Base-by-base conservation (phyloP, 1,140 invertebrate genomes). In the Drosophila tropicalis region DNA sequence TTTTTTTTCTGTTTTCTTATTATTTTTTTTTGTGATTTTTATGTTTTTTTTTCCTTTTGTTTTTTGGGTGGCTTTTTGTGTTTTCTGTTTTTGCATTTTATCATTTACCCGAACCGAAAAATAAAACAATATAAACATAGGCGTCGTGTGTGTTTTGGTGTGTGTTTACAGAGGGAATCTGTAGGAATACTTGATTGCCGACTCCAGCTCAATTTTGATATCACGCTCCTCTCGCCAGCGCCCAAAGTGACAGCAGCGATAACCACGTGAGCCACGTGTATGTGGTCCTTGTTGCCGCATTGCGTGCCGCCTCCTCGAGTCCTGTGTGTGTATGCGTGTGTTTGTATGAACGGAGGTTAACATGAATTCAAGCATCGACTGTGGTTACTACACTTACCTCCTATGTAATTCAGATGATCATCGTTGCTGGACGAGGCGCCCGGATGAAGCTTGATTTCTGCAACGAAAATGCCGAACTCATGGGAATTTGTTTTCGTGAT, bases 361-460 rank as follows among this genome's bases (percentile, higher is more conserved):
- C 19, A 39, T 15, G 32, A 25, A 69, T 25, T 32, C 17, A 51
- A 51, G 10, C 5, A 17, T n/a, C 41, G 32, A 56, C 0, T 39
- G 17, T 9, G 22, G 13, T 34, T 7, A 9, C 13, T 29, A 39
- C n/a, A 70, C 79, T 84, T 70, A 91, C 91, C 91, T 72, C 91
- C 84, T 64, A 92, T 86, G 66, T 79, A 91, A 81, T 92, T 92
- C 41, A 87, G 76, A 67, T 87, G 81, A 75, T 92, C 91, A 73
- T 92, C 91, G 76, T 91, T 89, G 71, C 77, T 91, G 70, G 90
- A 75, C 34, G 90, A 76, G 32, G 79, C 78, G 61, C 91, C 91
- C 54, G 90, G 87, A 80, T 92, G 91, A 63, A 92, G 79, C 84
- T 92, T 92, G 70, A 92, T 92, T 91, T 92, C 91, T 92, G 68